A percentile compares a stretch with the other conserved stretches of the same genome.
phyloP scores from a whole-genome alignment of 2,797 vertebrate genomes.

The Phyllotis vaccarum region DNA sequence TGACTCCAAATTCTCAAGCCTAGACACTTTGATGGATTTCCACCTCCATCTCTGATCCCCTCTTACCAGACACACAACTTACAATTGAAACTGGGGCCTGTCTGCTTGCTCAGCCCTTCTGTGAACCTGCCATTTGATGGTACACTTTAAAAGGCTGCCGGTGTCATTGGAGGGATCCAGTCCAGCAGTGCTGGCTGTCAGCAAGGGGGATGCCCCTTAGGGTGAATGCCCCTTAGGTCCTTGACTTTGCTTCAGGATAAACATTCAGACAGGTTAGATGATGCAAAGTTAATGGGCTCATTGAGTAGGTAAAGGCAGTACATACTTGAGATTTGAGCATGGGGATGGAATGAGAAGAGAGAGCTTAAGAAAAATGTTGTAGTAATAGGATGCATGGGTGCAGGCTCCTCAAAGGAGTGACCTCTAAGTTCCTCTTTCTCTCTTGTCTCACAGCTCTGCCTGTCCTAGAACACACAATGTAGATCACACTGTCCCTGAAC shows the following conservation, averaged over 20 bases:
- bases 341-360: background rate
- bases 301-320: background rate
- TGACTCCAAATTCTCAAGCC: background rate
- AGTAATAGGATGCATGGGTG: background rate
- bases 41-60: background rate
- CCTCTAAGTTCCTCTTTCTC: background rate
- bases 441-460: background rate
- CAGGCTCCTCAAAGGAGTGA: background rate
- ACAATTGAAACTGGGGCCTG: background rate
- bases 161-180: background rate
- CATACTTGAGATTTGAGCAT: background rate
- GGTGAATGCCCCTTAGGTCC: background rate
- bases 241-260: background rate
- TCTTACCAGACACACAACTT: background rate
- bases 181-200: background rate
- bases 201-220: background rate
- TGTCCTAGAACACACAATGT: background rate
- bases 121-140: background rate
- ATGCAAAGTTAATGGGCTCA: background rate
- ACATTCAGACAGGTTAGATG: background rate
- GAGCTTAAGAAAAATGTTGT: background rate
- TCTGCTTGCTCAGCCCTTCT: fast-evolving
- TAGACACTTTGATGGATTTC: background rate
- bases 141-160: background rate
- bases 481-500: background rate